These are phyloP conservation scores for Brachyptera putata DNA, from an alignment of 2,888 invertebrate genomes.

Conservation along the genomic window DNA sequence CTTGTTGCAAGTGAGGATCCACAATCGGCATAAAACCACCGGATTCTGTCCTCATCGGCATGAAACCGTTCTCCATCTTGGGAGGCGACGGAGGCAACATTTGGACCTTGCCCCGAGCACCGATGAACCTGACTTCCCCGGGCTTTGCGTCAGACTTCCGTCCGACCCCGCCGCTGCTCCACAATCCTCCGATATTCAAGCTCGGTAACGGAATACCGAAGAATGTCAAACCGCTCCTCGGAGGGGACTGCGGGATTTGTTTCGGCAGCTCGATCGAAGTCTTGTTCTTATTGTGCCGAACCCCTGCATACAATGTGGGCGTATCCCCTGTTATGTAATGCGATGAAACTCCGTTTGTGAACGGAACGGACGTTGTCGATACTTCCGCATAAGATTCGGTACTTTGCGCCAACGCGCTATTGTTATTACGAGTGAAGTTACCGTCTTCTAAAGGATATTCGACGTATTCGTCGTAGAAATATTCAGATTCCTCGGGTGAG, in stretches of 20 bases:
- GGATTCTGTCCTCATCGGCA: constrained; percentile 66
- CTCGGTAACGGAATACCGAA: constrained; percentile 76
- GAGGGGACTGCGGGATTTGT: constrained; percentile 41
- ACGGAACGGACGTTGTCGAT: constrained; percentile 7
- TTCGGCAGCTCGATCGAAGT: constrained; percentile 27
- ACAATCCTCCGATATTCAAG: constrained; percentile 56
- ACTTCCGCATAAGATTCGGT: constrained; percentile 9
- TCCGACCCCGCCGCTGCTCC: constrained; percentile 43
- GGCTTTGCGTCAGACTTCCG: constrained; percentile 44
- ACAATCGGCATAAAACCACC: constrained; percentile 70
- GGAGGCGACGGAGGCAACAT: constrained; percentile 52
- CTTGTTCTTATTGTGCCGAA: constrained; percentile 41
- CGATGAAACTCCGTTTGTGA: constrained; percentile 21
- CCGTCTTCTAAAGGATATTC: constrained; percentile 59
- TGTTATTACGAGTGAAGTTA: constrained; percentile 43
- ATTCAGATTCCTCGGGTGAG: constrained; percentile 71
- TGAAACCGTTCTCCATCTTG: constrained; percentile 56
- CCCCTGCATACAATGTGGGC: constrained; percentile 56
- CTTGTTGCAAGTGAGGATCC: constrained; percentile 43
- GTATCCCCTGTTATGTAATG: constrained; percentile 54
- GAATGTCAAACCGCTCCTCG: constrained; percentile 70
- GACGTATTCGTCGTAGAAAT: constrained; percentile 77
- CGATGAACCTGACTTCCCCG: constrained; percentile 24
- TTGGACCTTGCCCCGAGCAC: constrained; percentile 40
- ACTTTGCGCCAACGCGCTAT: constrained; percentile 26